Percentiles rank a stretch among this genome's conserved stretches.
Evolutionary conservation across 2,797 vertebrate species (phyloP).

Genomic region (Pyrocephalus nanus): DNA sequence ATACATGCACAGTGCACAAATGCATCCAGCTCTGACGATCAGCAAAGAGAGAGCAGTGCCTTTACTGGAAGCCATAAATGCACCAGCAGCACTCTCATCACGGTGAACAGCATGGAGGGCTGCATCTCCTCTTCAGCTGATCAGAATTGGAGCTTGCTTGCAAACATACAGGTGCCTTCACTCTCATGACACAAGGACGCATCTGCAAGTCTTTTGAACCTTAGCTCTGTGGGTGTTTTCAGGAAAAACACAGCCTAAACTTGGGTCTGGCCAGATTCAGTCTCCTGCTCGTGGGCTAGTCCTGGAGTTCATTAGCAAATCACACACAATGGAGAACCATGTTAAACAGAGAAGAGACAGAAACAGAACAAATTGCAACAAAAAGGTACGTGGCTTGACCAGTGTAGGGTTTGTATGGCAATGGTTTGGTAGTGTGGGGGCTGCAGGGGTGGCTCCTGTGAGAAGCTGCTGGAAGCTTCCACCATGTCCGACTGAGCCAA

Average conservation of each 20-base stretch:
- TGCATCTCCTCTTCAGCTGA: neutral
- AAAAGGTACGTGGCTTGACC: neutral
- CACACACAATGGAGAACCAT: neutral
- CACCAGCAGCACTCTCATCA: neutral
- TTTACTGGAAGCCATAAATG: neutral
- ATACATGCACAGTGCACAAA: neutral
- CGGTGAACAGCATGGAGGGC: neutral
- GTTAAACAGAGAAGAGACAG: neutral
- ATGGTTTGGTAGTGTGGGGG: neutral
- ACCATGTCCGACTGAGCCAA: rapidly evolving
- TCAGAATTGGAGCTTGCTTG: rapidly evolving
- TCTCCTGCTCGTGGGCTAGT: rapidly evolving
- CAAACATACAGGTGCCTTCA: neutral
- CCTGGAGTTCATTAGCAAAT: neutral
- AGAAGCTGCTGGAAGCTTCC: neutral
- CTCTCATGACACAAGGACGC: neutral
- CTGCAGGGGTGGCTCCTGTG: neutral
- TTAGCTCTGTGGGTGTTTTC: neutral
- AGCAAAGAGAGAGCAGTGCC: neutral
- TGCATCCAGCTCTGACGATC: neutral
- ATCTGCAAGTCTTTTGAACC: rapidly evolving
- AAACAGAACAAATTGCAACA: neutral
- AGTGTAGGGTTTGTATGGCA: neutral
- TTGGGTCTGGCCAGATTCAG: neutral
- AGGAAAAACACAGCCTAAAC: neutral